Base-by-base conservation (phyloP, 35 echinoderm and acorn worm genomes). In the Chiridota heheva region DNA sequence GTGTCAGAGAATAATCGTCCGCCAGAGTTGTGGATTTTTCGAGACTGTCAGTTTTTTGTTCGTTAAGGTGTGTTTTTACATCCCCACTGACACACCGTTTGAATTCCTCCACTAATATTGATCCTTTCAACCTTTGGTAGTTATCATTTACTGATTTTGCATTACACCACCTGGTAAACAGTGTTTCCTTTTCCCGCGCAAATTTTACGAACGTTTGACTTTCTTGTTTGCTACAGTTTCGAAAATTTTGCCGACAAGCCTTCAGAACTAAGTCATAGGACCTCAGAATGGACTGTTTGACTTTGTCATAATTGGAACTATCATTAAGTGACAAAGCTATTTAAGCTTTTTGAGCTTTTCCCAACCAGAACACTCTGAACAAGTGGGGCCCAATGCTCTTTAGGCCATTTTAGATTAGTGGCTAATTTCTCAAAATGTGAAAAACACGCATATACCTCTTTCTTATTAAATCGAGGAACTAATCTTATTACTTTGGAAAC, bases 181-280 rank as follows among this genome's bases (percentile, higher is more conserved):
- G 28, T 17, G 25, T 69, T 33, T 82, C 63, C 22, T 84, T 84
- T 3, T 77, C 69, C 2, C 35, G 24, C 0, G 67, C 68, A 84
- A 84, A 84, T 34, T 84, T 45, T 2, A 84, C 48, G 37, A 56
- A 45, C 2, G 65, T 72, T 36, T 84, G 81, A 57, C 10, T 44
- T 8, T 56, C 65, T 16, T 53, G 24, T 57, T 58, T 84, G 38
- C 35, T 51, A 18, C 29, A 48, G 45, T 53, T 56, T 40, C 82
- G 42, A 75, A 84, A 84, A 59, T 74, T 83, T 34, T 84, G 82
- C 36, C 64, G 3, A 41, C 76, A 84, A 3, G 69, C 82, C 40
- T 84, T 44, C 24, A 69, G 82, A 32, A 84, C 82, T 15, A 74
- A 28, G 57, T 84, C 51, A 42, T 84, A 84, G 27, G 82, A 66